Percentiles rank a stretch among this genome's conserved stretches.
phyloP scores from a whole-genome alignment of 1,140 invertebrate species.

The Drosophila nannoptera region DNA sequence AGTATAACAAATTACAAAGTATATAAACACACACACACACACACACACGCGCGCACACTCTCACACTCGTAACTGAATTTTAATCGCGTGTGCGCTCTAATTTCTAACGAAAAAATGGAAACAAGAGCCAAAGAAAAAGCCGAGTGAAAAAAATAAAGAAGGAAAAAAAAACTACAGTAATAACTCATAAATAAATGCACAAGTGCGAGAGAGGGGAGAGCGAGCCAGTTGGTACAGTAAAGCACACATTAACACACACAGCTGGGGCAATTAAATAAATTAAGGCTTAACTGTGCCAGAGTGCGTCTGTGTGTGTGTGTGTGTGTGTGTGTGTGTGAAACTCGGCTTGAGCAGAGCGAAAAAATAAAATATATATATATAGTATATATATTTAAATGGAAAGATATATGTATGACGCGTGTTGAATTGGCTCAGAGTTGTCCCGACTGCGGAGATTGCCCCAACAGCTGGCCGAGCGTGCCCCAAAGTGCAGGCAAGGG shows the following conservation, averaged over 20 bases:
- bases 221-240: conserved; percentile 3
- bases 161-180: conserved; percentile 45
- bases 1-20: conserved; percentile 6
- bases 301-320: conserved; percentile 19
- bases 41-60: no score
- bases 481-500: no score
- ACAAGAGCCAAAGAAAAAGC: background rate
- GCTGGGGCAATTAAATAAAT: conserved; percentile 74
- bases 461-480: no score
- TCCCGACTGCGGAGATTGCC: conserved; percentile 1
- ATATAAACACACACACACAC: background rate
- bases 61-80: background rate
- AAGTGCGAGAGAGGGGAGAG: conserved; percentile 18
- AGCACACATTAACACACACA: conserved; percentile 37
- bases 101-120: conserved; percentile 11
- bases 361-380: conserved; percentile 9
- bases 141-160: conserved; percentile 4
- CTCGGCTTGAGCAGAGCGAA: conserved; percentile 28
- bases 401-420: conserved; percentile 50
- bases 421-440: conserved; percentile 59
- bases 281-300: conserved; percentile 62
- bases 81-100: conserved; percentile 42
- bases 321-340: conserved; percentile 28
- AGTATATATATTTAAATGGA: conserved; percentile 1
- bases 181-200: conserved; percentile 34